phyloP scores from a whole-genome alignment of 2,113 vertebrate species.

The Otolemur garnettii region DNA sequence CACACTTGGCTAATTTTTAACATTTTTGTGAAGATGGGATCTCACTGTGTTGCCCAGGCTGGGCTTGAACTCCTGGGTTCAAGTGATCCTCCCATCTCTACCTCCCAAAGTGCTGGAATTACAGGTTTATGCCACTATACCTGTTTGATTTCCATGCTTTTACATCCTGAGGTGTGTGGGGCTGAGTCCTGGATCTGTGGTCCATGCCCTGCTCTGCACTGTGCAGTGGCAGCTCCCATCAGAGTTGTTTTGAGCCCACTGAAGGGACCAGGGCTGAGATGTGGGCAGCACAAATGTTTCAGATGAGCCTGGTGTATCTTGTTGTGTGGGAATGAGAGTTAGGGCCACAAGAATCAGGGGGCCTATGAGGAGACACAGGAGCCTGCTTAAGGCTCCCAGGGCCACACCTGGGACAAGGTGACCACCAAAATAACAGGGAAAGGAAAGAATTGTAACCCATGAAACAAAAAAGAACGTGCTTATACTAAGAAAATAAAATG shows the following conservation, averaged over 20 bases:
- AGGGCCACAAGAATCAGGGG: background rate
- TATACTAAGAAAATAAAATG: background rate
- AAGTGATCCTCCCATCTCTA: too few relatives aligned
- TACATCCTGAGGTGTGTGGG: background rate
- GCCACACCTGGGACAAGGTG: background rate
- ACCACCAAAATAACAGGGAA: background rate
- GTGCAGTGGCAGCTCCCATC: background rate
- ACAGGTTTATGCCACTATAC: too few relatives aligned
- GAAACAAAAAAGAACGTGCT: background rate
- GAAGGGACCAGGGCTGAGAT: background rate
- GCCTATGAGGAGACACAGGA: background rate
- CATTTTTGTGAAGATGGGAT: too few relatives aligned
- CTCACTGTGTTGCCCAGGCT: too few relatives aligned
- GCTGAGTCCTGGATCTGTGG: background rate
- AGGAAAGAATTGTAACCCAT: background rate
- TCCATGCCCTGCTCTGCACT: background rate
- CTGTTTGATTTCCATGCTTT: background rate
- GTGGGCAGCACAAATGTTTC: background rate
- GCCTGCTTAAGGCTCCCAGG: background rate
- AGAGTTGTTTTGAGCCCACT: background rate
- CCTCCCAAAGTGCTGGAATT: too few relatives aligned
- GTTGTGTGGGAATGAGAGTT: background rate
- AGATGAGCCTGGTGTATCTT: background rate
- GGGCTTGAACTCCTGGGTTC: too few relatives aligned
- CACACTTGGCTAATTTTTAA: too few relatives aligned